phyloP scores from a whole-genome alignment of 2,888 invertebrate species.

The Callinectes sapidus region DNA sequence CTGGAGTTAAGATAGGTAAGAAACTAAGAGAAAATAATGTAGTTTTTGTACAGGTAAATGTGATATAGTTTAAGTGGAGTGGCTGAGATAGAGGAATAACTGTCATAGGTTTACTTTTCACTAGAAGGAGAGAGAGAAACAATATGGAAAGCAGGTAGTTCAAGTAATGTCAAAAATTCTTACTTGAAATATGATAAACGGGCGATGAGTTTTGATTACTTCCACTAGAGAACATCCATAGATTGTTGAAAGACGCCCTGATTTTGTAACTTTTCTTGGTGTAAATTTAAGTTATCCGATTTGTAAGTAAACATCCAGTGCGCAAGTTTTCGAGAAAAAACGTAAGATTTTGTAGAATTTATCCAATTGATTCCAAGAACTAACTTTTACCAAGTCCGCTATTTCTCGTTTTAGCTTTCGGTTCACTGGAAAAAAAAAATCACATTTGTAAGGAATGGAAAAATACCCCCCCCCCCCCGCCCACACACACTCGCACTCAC shows the following conservation, averaged over 20 bases:
- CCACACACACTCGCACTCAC: no score
- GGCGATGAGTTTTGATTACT: not conserved
- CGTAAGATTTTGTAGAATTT: not conserved
- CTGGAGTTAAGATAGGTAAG: not conserved
- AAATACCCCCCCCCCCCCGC: no score
- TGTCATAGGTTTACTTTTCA: not conserved
- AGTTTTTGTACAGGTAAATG: not conserved
- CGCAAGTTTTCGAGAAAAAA: not conserved
- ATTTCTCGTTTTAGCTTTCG: constrained; percentile 11
- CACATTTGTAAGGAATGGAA: not conserved
- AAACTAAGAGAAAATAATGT: not conserved
- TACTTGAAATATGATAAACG: not conserved
- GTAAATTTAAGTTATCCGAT: not conserved
- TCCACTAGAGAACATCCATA: not conserved
- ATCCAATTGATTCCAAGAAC: constrained; percentile 5
- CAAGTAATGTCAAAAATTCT: not conserved
- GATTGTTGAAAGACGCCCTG: not conserved
- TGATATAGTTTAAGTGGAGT: not conserved
- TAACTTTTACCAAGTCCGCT: not conserved
- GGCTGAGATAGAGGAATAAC: not conserved
- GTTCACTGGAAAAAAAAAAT: not conserved
- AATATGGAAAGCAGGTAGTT: not conserved
- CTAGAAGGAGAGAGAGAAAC: not conserved
- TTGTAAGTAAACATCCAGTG: not conserved
- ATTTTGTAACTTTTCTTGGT: not conserved